These are phyloP conservation scores for Pelodiscus sinensis DNA, from an alignment of 2,113 vertebrate genomes.

Conservation along the genomic window DNA sequence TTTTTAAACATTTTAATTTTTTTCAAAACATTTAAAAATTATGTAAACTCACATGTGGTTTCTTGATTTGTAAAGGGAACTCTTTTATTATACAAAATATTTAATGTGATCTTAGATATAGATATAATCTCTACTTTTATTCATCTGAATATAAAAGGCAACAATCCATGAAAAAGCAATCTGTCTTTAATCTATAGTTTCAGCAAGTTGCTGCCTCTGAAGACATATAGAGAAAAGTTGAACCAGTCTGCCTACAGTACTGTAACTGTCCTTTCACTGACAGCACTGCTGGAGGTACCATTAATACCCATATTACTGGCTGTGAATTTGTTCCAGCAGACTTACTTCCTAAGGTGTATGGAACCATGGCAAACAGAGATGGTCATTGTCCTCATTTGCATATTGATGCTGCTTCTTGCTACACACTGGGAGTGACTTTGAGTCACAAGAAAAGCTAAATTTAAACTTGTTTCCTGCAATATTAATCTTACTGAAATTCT, in stretches of 20 bases:
- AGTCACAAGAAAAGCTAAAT: neutral
- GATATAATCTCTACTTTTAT: neutral
- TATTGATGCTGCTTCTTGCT: neutral
- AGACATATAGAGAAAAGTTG: neutral
- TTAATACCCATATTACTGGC: neutral
- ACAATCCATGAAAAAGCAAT: neutral
- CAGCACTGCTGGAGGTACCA: too few relatives aligned
- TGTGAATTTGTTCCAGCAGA: neutral
- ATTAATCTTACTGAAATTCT: neutral
- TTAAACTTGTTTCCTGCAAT: neutral
- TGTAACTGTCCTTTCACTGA: fast-evolving
- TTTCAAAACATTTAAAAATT: neutral
- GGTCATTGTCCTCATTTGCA: neutral
- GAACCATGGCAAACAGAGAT: neutral
- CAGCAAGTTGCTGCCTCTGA: neutral
- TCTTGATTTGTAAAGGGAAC: neutral
- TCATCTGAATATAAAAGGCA: neutral
- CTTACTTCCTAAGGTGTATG: neutral
- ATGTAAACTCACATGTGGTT: neutral
- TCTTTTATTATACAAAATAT: neutral
- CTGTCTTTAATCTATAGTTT: neutral
- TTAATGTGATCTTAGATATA: neutral
- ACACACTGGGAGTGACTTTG: neutral
- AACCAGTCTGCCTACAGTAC: fast-evolving
- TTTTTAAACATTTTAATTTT: neutral